These are phyloP conservation scores for Labia minor DNA, from an alignment of 2,888 invertebrate genomes.

Conservation along the genomic window DNA sequence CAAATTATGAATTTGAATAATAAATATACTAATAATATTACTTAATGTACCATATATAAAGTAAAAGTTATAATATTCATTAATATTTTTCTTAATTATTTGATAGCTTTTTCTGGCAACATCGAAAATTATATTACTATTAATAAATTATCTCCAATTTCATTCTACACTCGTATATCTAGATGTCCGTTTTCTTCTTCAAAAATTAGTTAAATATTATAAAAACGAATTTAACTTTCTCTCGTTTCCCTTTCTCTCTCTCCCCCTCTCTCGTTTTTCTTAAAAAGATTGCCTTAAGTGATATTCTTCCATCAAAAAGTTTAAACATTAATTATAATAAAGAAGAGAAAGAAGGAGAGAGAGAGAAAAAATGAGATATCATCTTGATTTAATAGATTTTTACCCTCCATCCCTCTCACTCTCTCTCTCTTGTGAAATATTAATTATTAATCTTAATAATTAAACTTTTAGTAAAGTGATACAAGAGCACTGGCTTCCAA, in stretches of 20 bases:
- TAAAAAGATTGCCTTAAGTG: not conserved
- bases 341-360: not conserved
- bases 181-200: too few relatives aligned
- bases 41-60: too few relatives aligned
- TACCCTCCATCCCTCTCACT: not conserved
- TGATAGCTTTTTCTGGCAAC: too few relatives aligned
- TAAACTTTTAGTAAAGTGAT: not conserved
- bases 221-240: slow-evolving; percentile 2
- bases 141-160: too few relatives aligned
- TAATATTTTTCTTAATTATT: too few relatives aligned
- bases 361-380: not conserved
- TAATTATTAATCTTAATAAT: slow-evolving; percentile 13
- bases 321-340: slow-evolving; percentile 13
- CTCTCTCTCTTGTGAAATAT: not conserved
- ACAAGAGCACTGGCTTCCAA: not conserved
- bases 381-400: slow-evolving; percentile 7
- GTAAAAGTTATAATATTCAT: too few relatives aligned
- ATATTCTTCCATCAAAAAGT: slow-evolving; percentile 13
- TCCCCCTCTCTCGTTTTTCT: not conserved
- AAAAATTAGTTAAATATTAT: not conserved
- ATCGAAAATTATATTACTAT: too few relatives aligned
- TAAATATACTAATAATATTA: too few relatives aligned
- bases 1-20: too few relatives aligned
- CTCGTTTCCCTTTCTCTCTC: not conserved
- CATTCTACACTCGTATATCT: too few relatives aligned